Percentiles rank a stretch among this genome's conserved stretches.
Conservation (phyloP, 2,888 invertebrate genomes). For the Stratiomys singularior region DNA sequence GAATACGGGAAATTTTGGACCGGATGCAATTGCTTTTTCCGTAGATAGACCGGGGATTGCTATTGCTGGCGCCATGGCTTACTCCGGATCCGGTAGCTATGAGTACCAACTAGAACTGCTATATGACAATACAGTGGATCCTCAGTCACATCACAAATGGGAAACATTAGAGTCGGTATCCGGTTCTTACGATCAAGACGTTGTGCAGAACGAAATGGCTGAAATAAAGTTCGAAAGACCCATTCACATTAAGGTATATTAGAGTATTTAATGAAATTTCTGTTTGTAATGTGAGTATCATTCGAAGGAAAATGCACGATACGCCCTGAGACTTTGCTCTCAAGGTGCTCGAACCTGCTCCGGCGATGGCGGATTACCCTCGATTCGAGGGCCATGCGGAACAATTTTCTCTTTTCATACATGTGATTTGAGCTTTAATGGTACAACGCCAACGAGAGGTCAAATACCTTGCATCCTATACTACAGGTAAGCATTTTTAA, state of each 20-base stretch:
- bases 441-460: constrained; percentile 94
- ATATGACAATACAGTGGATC: constrained; percentile 74
- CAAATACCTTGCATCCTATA: constrained; percentile 95
- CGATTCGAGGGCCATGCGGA: constrained; percentile 92
- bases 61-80: constrained; percentile 89
- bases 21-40: constrained; percentile 94
- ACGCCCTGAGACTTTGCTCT: constrained; percentile 88
- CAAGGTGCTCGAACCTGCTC: constrained; percentile 93
- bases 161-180: constrained; percentile 85
- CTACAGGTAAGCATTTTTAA: constrained; percentile 55
- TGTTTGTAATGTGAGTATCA: not conserved
- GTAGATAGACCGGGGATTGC: constrained; percentile 91
- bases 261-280: constrained; percentile 21
- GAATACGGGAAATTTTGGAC: constrained; percentile 97
- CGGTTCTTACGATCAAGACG: constrained; percentile 85
- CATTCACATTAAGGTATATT: constrained; percentile 79
- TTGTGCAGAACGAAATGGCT: constrained; percentile 87
- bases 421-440: constrained; percentile 93
- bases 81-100: constrained; percentile 87
- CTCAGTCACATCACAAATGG: constrained; percentile 77
- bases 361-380: constrained; percentile 90
- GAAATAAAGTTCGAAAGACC: constrained; percentile 92
- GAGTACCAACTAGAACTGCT: constrained; percentile 92
- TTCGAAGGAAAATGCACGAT: constrained; percentile 82
- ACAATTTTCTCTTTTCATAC: constrained; percentile 90